These are phyloP conservation scores for Tenthredo mesomela DNA, from an alignment of 2,888 invertebrate species.

Conservation along the genomic window DNA sequence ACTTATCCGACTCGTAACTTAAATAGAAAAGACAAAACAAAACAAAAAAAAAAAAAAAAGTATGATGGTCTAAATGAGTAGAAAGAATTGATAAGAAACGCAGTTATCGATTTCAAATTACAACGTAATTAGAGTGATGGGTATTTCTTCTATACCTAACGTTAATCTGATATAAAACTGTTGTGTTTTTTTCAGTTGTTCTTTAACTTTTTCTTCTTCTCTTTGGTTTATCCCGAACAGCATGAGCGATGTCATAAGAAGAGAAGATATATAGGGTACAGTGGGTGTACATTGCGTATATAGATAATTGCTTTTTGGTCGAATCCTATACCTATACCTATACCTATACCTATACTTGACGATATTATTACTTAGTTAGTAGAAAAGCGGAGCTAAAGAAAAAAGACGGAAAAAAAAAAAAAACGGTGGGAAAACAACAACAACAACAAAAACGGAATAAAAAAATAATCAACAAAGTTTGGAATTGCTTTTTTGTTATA, in stretches of 20 bases:
- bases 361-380: conserved; percentile 15
- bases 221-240: background rate
- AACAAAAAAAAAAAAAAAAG: background rate
- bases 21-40: background rate
- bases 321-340: background rate
- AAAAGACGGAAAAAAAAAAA: background rate
- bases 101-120: conserved; percentile 29
- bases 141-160: background rate
- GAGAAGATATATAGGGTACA: background rate
- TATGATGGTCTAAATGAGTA: background rate
- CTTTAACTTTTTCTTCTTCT: background rate
- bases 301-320: conserved; percentile 31
- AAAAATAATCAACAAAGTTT: conserved; percentile 12
- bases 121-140: conserved; percentile 12
- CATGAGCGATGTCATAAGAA: background rate
- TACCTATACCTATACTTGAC: background rate
- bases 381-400: background rate
- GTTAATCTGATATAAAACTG: conserved; percentile 15
- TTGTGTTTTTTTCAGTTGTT: background rate
- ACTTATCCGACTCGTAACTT: background rate
- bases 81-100: conserved; percentile 1
- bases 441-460: background rate
- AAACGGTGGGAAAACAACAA: background rate
- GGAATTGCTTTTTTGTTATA: conserved; percentile 4
- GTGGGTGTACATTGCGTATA: background rate